phyloP scores from a whole-genome alignment of 2,113 vertebrate genomes.

The Petrocephalus zakoni region DNA sequence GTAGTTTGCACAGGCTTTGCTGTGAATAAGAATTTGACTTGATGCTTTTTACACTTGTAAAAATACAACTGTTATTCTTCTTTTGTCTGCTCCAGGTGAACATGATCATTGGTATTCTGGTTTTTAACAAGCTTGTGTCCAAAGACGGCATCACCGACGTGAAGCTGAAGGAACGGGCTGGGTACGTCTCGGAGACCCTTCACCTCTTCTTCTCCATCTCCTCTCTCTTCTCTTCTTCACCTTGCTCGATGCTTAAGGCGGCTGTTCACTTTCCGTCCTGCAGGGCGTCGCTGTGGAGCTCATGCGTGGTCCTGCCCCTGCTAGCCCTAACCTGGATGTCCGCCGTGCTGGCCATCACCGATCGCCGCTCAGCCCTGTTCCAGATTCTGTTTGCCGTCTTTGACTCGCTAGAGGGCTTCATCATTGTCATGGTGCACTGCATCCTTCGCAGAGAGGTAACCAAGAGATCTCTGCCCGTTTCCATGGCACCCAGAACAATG shows the following conservation, averaged over 20 bases:
- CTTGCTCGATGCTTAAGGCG: neutral
- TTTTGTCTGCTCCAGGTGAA: slow-evolving; percentile 79
- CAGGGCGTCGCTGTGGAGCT: slow-evolving; percentile 98
- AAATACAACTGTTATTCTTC: neutral
- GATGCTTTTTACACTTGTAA: neutral
- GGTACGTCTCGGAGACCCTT: slow-evolving; percentile 63
- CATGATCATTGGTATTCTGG: slow-evolving; percentile 99
- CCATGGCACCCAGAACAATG: neutral
- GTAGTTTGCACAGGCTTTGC: neutral
- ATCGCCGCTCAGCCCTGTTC: slow-evolving; percentile 93
- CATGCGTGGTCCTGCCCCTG: slow-evolving; percentile 91
- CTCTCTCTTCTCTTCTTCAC: neutral
- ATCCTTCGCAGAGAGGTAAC: slow-evolving; percentile 89
- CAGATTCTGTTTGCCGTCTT: slow-evolving; percentile 98
- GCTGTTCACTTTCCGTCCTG: neutral
- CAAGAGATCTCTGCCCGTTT: neutral
- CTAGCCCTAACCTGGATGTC: slow-evolving; percentile 99
- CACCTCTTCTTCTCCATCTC: neutral
- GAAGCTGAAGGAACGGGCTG: slow-evolving; percentile 98
- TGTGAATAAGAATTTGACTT: neutral
- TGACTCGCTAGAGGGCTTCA: slow-evolving; percentile 92
- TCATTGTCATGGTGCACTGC: slow-evolving; percentile 98
- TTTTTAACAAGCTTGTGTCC: slow-evolving; percentile 99
- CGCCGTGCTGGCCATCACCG: slow-evolving; percentile 91
- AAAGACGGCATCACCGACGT: slow-evolving; percentile 98